Percentiles rank a stretch among this genome's conserved stretches.
Conservation (phyloP, 2,113 vertebrate genomes). For the Cheirogaleus medius region DNA sequence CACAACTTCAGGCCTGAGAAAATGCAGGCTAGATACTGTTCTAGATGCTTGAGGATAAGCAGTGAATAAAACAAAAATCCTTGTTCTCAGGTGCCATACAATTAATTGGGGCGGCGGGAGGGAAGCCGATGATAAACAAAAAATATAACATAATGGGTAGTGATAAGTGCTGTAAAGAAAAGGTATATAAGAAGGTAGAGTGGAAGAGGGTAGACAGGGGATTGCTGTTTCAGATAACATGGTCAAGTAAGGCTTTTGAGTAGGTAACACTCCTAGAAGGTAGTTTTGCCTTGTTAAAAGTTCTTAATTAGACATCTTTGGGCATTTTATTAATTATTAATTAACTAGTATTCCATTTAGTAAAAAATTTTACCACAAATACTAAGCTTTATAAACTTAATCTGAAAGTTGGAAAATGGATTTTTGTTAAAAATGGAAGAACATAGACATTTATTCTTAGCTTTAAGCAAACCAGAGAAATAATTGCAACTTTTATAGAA, state of each 20-base stretch:
- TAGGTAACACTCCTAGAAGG: not conserved
- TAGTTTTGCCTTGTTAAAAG: slow-evolving; percentile 26
- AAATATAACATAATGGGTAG: not conserved
- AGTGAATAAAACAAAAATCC: not conserved
- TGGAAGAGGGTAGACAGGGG: not conserved
- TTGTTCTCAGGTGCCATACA: not conserved
- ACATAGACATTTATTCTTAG: not conserved
- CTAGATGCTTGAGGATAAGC: not conserved
- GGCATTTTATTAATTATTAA: not conserved
- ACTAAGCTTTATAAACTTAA: slow-evolving; percentile 22
- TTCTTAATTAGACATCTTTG: not conserved
- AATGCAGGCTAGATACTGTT: not conserved
- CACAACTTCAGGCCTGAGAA: not conserved
- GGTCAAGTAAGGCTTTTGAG: not conserved
- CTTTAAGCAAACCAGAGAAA: slow-evolving; percentile 24
- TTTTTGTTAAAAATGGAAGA: slow-evolving; percentile 17
- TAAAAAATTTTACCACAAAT: not conserved
- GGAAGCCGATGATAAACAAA: not conserved
- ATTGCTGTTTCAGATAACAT: not conserved
- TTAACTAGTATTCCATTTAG: not conserved
- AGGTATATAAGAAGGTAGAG: not conserved
- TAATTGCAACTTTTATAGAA: not conserved
- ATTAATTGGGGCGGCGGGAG: not conserved
- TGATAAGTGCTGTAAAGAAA: not conserved
- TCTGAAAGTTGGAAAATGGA: not conserved